phyloP scores from a whole-genome alignment of 2,113 vertebrate genomes.

The Piliocolobus tephrosceles region DNA sequence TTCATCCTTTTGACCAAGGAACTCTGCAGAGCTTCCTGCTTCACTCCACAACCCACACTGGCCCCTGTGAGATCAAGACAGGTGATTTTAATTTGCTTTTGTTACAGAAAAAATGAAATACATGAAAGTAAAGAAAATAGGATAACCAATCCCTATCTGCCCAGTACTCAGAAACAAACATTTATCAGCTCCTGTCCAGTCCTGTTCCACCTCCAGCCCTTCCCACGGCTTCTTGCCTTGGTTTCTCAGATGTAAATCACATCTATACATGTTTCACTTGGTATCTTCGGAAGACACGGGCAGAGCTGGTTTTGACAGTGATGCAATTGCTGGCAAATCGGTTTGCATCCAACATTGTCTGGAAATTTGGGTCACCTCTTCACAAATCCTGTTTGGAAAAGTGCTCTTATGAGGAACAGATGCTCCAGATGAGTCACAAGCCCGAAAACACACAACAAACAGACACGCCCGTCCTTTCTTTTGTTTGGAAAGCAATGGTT shows the following conservation, averaged over 20 bases:
- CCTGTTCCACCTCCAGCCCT: background rate
- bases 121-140: background rate
- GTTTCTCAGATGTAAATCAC: background rate
- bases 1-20: background rate
- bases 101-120: background rate
- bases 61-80: background rate
- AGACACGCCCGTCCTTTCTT: background rate
- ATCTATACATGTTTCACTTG: too few relatives aligned
- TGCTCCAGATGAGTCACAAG: background rate
- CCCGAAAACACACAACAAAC: background rate
- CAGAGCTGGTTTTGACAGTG: background rate
- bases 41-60: fast-evolving
- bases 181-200: fast-evolving
- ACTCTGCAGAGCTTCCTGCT: background rate
- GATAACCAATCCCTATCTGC: background rate
- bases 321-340: background rate
- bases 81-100: background rate
- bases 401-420: background rate
- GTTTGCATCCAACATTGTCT: background rate
- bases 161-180: background rate
- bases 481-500: background rate
- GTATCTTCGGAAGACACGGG: background rate
- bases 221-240: fast-evolving
- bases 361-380: background rate
- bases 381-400: background rate